Conservation (phyloP, 2,888 invertebrate genomes). For the Phortica okadai region DNA sequence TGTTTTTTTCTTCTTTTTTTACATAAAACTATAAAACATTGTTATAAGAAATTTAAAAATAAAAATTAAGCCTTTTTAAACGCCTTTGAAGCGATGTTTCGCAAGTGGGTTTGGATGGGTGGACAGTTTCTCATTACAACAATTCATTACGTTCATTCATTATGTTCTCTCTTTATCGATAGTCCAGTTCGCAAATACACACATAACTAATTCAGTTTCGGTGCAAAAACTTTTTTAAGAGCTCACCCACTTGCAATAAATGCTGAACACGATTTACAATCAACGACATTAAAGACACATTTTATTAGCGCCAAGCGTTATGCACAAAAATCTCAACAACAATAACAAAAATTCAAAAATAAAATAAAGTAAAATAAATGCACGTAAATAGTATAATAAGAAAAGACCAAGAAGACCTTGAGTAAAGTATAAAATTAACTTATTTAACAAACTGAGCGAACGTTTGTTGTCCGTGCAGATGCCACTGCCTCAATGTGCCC, state of each 20-base stretch:
- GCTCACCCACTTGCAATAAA: neutral
- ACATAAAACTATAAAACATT: neutral
- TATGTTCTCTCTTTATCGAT: no score
- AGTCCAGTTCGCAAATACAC: no score
- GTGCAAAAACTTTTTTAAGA: no score
- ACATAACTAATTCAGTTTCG: no score
- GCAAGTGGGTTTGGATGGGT: no score
- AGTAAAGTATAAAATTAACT: constrained; percentile 20
- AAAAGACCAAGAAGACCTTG: constrained; percentile 11
- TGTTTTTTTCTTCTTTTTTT: neutral
- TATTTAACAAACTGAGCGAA: neutral
- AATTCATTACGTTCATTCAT: no score
- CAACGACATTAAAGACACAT: neutral
- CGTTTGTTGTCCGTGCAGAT: constrained; percentile 7
- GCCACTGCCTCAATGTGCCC: neutral
- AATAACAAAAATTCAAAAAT: neutral
- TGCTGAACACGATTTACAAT: neutral
- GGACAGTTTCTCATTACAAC: no score
- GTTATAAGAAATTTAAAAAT: neutral
- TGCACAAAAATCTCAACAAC: neutral
- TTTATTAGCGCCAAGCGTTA: neutral
- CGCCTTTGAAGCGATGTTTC: no score
- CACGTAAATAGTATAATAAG: constrained; percentile 21
- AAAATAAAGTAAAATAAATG: constrained; percentile 9
- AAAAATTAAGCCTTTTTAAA: no score